phyloP scores from a whole-genome alignment of 2,888 invertebrate genomes.

The Drosophila ezoana region DNA sequence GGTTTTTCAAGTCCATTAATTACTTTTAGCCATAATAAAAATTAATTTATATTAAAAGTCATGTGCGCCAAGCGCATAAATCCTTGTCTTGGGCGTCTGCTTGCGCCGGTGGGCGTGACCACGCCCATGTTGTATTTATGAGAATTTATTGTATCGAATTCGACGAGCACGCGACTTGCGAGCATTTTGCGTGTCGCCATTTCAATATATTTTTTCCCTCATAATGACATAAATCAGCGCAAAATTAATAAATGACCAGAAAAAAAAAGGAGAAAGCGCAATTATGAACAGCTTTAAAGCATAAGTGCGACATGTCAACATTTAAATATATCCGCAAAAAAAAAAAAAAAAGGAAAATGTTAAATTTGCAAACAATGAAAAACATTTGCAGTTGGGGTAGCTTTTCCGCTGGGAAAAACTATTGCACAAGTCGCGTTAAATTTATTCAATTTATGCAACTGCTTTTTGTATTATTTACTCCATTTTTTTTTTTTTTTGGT shows the following conservation, averaged over 20 bases:
- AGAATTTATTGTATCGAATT: conserved; percentile 75
- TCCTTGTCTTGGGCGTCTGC: conserved; percentile 69
- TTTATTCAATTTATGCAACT: conserved; percentile 50
- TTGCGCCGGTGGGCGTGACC: conserved; percentile 29
- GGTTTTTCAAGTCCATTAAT: conserved; percentile 74
- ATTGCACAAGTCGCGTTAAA: conserved; percentile 33
- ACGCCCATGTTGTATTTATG: conserved; percentile 58
- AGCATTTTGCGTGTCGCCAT: conserved; percentile 51
- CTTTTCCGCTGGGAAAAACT: conserved; percentile 26
- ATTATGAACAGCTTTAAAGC: conserved; percentile 73
- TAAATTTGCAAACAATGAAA: conserved; percentile 4
- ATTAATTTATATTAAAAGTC: conserved; percentile 80
- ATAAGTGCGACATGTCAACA: conserved; percentile 65
- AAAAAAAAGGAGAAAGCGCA: conserved; percentile 40
- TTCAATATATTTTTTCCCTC: conserved; percentile 3
- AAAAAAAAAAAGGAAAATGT: not conserved
- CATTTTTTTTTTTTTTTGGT: not conserved
- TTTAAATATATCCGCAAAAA: conserved; percentile 24
- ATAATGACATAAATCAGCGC: conserved; percentile 63
- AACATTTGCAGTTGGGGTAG: not conserved
- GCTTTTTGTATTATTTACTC: not conserved
- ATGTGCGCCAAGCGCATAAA: conserved; percentile 70
- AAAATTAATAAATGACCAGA: conserved; percentile 73
- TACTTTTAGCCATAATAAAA: conserved; percentile 79
- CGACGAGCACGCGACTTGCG: conserved; percentile 72